Conservation (phyloP, 2,888 invertebrate genomes). For the Bombylius major region DNA sequence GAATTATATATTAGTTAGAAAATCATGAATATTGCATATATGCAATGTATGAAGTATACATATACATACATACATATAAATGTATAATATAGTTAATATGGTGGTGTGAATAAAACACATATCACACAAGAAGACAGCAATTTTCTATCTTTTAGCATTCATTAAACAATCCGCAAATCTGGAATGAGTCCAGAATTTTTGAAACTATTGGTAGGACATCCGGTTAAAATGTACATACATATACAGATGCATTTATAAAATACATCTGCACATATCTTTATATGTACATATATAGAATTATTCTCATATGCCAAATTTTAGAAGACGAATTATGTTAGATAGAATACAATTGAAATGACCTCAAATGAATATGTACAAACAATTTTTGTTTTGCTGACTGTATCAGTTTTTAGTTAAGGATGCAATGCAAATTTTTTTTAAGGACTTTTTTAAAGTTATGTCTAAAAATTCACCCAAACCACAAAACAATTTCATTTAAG, state of each 20-base stretch:
- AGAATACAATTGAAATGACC: background rate
- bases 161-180: constrained; percentile 12
- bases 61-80: background rate
- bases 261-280: too few species aligned
- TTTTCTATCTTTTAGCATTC: constrained; percentile 6
- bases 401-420: too few species aligned
- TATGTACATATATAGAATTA: too few species aligned
- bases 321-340: too few species aligned
- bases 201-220: constrained; percentile 5
- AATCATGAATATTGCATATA: background rate
- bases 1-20: too few species aligned
- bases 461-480: too few species aligned
- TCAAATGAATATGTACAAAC: background rate
- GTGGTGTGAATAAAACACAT: background rate
- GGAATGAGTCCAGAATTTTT: constrained; percentile 8
- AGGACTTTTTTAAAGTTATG: too few species aligned
- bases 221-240: background rate
- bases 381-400: background rate
- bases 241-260: too few species aligned
- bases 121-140: background rate
- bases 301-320: too few species aligned
- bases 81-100: background rate
- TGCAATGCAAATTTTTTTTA: too few species aligned
- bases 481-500: too few species aligned
- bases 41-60: too few species aligned